phyloP scores from a whole-genome alignment of 2,888 invertebrate species.

The Nymphalis polychloros region DNA sequence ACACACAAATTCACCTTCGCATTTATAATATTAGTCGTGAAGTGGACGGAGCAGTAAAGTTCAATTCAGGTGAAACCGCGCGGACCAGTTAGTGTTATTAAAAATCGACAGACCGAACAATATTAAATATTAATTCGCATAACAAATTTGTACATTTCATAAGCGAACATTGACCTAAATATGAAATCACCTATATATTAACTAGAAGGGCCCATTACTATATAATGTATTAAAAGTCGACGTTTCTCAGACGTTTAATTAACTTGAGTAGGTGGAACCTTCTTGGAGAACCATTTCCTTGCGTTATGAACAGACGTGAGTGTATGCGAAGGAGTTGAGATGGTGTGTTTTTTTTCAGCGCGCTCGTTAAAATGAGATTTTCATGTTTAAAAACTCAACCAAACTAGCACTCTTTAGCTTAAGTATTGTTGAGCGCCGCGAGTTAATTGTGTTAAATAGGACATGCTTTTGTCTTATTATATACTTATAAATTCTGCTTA shows the following conservation, averaged over 20 bases:
- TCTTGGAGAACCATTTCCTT: conserved; percentile 52
- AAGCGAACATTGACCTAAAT: conserved; percentile 22
- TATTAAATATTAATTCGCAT: too few relatives aligned
- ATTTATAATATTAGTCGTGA: too few relatives aligned
- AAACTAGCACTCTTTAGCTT: conserved; percentile 26
- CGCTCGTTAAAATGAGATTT: conserved; percentile 38
- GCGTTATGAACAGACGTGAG: conserved; percentile 63
- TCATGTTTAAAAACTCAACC: conserved; percentile 27
- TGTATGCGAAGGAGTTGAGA: conserved; percentile 49
- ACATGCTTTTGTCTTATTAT: not conserved
- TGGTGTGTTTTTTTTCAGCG: conserved; percentile 34
- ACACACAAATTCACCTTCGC: too few relatives aligned
- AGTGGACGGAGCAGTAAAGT: too few relatives aligned
- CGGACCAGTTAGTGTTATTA: too few relatives aligned
- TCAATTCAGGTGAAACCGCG: too few relatives aligned
- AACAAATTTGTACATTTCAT: too few relatives aligned
- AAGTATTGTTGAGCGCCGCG: conserved; percentile 12
- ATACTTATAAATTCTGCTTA: not conserved
- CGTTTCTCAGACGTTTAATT: conserved; percentile 61
- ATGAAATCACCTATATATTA: conserved; percentile 28
- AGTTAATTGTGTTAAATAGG: conserved; percentile 17
- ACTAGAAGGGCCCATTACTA: conserved; percentile 23
- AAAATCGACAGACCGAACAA: too few relatives aligned
- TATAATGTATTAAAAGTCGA: conserved; percentile 51
- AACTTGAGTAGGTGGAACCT: conserved; percentile 53